A percentile compares a stretch with the other conserved stretches of the same genome.
Evolutionary conservation across 2,113 vertebrate species (phyloP).

Genomic region (Saimiri boliviensis): DNA sequence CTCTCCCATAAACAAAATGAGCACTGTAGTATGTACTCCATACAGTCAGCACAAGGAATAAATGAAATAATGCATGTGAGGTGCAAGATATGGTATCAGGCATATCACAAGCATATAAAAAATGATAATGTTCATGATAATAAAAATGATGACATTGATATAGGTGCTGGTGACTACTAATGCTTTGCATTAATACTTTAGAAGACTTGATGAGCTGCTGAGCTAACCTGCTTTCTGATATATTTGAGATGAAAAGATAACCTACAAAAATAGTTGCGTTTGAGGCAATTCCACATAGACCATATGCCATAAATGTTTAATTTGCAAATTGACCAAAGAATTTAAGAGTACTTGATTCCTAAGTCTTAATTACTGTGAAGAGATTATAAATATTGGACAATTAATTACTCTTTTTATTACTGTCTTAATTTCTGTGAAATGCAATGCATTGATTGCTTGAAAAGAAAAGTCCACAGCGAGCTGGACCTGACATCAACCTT

Average conservation of each 20-base stretch:
- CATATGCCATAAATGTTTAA: background rate
- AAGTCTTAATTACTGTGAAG: conserved; percentile 15
- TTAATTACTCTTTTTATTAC: conserved; percentile 31
- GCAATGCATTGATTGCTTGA: background rate
- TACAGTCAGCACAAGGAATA: background rate
- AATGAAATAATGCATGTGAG: background rate
- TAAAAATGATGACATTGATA: conserved; percentile 1
- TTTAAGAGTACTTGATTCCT: background rate
- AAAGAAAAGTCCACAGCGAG: conserved; percentile 32
- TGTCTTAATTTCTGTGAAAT: conserved; percentile 43
- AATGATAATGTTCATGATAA: background rate
- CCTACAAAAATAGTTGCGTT: background rate
- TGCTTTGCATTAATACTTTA: conserved; percentile 2
- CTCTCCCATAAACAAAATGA: background rate
- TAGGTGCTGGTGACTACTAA: conserved; percentile 19
- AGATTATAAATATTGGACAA: background rate
- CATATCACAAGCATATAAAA: background rate
- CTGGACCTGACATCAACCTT: background rate
- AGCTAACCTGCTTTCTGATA: conserved; percentile 28
- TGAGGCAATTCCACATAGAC: conserved; percentile 10
- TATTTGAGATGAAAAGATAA: conserved; percentile 33
- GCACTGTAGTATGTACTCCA: background rate
- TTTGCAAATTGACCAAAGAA: conserved; percentile 13
- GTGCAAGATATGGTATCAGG: background rate
- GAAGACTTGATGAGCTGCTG: background rate